Percentiles rank a stretch among this genome's conserved stretches.
Evolutionary conservation across 2,797 vertebrate genomes (phyloP).

Genomic region (Lagocephalus sceleratus): DNA sequence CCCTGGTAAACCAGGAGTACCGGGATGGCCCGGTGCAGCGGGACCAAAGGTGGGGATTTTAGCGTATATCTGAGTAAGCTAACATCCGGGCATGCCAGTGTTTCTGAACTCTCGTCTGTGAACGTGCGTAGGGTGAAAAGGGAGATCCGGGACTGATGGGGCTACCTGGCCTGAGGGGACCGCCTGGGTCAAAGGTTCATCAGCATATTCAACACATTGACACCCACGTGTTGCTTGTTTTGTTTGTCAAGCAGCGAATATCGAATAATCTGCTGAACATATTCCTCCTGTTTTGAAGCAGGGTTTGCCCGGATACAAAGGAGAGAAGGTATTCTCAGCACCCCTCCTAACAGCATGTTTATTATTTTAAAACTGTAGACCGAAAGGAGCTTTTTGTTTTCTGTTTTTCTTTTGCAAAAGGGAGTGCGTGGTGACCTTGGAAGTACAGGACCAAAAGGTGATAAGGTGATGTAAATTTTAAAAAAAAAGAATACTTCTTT

Average conservation of each 20-base stretch:
- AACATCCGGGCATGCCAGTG: neutral
- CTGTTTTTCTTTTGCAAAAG: slow-evolving; percentile 29
- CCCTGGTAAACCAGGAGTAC: slow-evolving; percentile 85
- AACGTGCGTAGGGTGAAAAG: slow-evolving; percentile 61
- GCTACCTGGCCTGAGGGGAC: slow-evolving; percentile 88
- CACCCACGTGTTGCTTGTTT: neutral
- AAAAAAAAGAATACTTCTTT: no score
- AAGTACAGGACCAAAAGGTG: slow-evolving; percentile 81
- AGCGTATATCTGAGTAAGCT: neutral
- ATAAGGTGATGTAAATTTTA: slow-evolving; percentile 57
- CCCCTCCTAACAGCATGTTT: neutral
- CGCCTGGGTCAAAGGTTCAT: slow-evolving; percentile 85
- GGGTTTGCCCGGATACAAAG: slow-evolving; percentile 71
- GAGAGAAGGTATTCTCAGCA: slow-evolving; percentile 56
- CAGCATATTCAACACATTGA: slow-evolving; percentile 1
- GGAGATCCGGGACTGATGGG: slow-evolving; percentile 83
- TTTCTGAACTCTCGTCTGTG: neutral
- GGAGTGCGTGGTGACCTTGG: slow-evolving; percentile 56
- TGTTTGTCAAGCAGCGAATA: neutral
- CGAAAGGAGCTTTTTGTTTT: neutral
- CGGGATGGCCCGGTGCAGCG: slow-evolving; percentile 83
- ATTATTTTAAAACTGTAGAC: neutral
- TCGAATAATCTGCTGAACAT: neutral
- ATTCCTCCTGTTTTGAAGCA: slow-evolving; percentile 24
- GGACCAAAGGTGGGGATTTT: slow-evolving; percentile 78